Conservation (phyloP, 2,888 invertebrate genomes). For the Hirtodrosophila trivittata region DNA sequence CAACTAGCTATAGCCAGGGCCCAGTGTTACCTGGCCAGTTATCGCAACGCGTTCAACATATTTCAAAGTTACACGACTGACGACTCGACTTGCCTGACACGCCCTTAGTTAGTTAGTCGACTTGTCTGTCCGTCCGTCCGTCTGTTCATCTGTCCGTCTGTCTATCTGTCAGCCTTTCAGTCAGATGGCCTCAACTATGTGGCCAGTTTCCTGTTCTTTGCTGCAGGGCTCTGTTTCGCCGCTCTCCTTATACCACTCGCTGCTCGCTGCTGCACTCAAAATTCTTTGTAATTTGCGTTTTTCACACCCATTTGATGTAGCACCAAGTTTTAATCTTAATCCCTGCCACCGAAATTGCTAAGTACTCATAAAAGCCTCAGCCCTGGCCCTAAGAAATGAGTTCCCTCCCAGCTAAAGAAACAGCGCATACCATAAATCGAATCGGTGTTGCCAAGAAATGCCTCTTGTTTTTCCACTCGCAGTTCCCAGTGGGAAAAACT, state of each 20-base stretch:
- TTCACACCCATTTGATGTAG: conserved; percentile 77
- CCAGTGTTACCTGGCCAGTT: conserved; percentile 73
- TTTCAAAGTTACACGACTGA: conserved; percentile 79
- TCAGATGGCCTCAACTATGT: conserved; percentile 65
- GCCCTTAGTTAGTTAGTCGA: conserved; percentile 75
- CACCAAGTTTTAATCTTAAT: conserved; percentile 74
- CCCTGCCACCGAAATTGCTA: conserved; percentile 79
- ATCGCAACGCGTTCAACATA: conserved; percentile 74
- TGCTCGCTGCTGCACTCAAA: conserved; percentile 28
- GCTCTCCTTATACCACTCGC: conserved; percentile 4
- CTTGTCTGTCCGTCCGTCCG: conserved; percentile 23
- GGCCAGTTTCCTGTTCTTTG: conserved; percentile 66
- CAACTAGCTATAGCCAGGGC: conserved; percentile 30
- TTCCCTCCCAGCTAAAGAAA: conserved; percentile 21
- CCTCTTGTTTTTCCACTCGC: conserved; percentile 23
- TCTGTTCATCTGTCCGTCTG: conserved; percentile 29
- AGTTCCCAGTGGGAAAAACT: conserved; percentile 65
- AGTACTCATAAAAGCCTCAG: conserved; percentile 60
- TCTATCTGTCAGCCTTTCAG: conserved; percentile 52
- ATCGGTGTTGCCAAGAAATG: conserved; percentile 68
- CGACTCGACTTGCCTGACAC: conserved; percentile 70
- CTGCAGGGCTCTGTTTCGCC: conserved; percentile 30
- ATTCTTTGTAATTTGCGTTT: conserved; percentile 79
- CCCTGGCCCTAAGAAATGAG: conserved; percentile 13
- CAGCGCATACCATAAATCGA: conserved; percentile 67